Base-by-base conservation (phyloP, 2,797 vertebrate species). In the Limosa lapponica region DNA sequence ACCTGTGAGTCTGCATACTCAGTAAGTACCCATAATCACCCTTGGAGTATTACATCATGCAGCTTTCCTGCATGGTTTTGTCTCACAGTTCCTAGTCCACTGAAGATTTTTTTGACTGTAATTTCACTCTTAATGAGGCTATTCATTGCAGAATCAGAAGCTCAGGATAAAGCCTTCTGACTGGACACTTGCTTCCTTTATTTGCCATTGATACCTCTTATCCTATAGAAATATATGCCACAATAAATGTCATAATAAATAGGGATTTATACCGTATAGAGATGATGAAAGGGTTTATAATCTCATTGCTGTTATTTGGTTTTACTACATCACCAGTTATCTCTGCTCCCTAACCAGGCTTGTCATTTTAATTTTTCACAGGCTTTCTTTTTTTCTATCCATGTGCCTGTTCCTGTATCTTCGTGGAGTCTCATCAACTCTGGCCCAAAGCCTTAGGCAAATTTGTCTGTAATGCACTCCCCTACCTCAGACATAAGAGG, bases 361-460 rank as follows among this genome's bases (percentile, higher is more conserved):
- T 97, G 97, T 97, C 97, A 97, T 97, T 97, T 97, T 95, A 97
- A 97, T 97, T 97, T 97, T 97, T 94, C 96, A 97, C 95, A 95
- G 93, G 73, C 91, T 97, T 96, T 95, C 87, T 96, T 91, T 96
- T 75, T 92, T 92, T 64, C 89, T 65, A 66, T 54, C 93, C 89
- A 49, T 88, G 87, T 83, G 96, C 89, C 94, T 94, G 52, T 93
- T 96, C 74, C 86, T 89, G 87, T 94, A 93, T 96, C 95, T 95
- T 95, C 3, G 3, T 66, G 86, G 96, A 97, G 95, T 93, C 95
- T 97, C 95, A 97, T 97, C 95, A 95, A 51, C 85, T 87, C 89
- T 89, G 94, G 90, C 94, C 95, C 91, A 93, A 84, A 94, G 95
- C 96, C 94, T 83, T 90, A 94, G 94, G 96, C 95, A 89, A 95